phyloP scores from a whole-genome alignment of 2,888 invertebrate species.

The Eurytoma adleriae region DNA sequence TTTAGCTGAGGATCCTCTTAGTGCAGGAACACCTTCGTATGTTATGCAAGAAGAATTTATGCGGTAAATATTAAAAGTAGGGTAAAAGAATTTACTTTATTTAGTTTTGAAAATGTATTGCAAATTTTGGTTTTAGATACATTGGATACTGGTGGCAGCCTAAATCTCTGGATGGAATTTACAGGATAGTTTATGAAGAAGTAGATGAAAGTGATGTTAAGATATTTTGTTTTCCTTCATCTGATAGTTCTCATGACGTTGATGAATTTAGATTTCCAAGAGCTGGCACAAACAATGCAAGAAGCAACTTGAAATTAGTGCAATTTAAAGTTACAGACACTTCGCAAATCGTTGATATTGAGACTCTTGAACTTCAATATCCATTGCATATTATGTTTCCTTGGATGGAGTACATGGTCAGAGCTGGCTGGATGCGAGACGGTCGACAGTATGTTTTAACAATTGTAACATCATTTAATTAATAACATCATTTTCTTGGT shows the following conservation, averaged over 20 bases:
- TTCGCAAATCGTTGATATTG: slow-evolving; percentile 85
- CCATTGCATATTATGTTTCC: slow-evolving; percentile 90
- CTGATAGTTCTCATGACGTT: slow-evolving; percentile 86
- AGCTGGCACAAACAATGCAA: slow-evolving; percentile 93
- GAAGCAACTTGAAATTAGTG: slow-evolving; percentile 90
- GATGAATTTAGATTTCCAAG: slow-evolving; percentile 93
- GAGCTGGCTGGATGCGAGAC: slow-evolving; percentile 97
- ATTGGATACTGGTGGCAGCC: slow-evolving; percentile 99
- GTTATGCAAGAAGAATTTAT: slow-evolving; percentile 98
- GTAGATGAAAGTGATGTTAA: slow-evolving; percentile 94
- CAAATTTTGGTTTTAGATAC: slow-evolving; percentile 77
- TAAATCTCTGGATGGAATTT: slow-evolving; percentile 83
- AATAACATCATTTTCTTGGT: background rate
- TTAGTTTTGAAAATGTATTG: slow-evolving; percentile 12
- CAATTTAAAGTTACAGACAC: slow-evolving; percentile 84
- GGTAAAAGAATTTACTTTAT: background rate
- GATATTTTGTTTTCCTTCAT: slow-evolving; percentile 91
- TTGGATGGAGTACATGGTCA: slow-evolving; percentile 96
- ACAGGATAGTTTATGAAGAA: slow-evolving; percentile 90
- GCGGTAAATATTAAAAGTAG: slow-evolving; percentile 62
- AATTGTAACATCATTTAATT: background rate
- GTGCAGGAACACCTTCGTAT: slow-evolving; percentile 97
- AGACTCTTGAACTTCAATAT: slow-evolving; percentile 86
- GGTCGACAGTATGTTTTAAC: slow-evolving; percentile 85
- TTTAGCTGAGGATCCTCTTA: slow-evolving; percentile 88